Conservation (phyloP, 2,888 invertebrate genomes). For the Tortricodes alternella region DNA sequence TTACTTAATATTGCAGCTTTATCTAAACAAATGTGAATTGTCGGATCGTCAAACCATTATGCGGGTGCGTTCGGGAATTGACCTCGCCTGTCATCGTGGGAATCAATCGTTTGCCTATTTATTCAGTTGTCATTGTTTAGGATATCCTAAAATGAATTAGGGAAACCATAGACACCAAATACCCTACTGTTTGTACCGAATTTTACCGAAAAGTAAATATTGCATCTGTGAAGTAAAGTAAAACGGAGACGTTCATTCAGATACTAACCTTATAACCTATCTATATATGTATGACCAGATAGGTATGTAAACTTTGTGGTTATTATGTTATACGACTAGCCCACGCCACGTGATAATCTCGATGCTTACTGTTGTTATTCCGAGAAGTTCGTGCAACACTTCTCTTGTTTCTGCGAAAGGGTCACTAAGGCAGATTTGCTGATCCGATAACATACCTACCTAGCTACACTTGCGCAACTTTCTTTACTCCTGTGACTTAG, state of each 20-base stretch:
- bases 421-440: constrained; percentile 15
- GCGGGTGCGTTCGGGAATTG: constrained; percentile 62
- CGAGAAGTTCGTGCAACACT: constrained; percentile 13
- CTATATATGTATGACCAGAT: too few species aligned
- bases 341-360: constrained; percentile 4
- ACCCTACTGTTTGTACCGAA: too few species aligned
- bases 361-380: constrained; percentile 13
- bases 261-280: background rate
- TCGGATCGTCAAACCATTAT: constrained; percentile 35
- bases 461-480: background rate
- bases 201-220: too few species aligned
- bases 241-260: too few species aligned
- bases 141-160: background rate
- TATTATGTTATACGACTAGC: background rate
- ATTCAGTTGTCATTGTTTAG: constrained; percentile 25
- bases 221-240: too few species aligned
- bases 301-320: background rate
- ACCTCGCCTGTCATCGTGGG: constrained; percentile 48
- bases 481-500: too few species aligned
- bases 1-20: background rate
- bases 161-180: background rate
- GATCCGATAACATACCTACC: constrained; percentile 6
- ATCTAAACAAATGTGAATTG: constrained; percentile 10
- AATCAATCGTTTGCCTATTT: constrained; percentile 36
- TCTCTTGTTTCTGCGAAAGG: constrained; percentile 11